A percentile compares a stretch with the other conserved stretches of the same genome.
phyloP scores from a whole-genome alignment of 2,888 invertebrate genomes.

The Drosophila rellima region DNA sequence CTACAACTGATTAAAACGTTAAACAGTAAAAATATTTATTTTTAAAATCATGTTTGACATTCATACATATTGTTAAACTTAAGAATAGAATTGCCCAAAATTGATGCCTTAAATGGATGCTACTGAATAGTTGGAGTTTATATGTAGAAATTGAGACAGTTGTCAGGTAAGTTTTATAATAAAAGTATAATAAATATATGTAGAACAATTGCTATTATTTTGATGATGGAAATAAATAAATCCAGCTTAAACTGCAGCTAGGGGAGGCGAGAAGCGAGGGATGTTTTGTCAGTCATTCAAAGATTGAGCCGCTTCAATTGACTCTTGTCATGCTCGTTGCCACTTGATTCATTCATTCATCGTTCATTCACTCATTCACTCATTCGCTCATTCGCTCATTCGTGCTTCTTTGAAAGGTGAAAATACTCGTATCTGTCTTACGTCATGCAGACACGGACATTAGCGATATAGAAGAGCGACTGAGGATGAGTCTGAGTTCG shows the following conservation, averaged over 20 bases:
- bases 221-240: not conserved
- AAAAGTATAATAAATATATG: not conserved
- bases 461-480: slow-evolving; percentile 21
- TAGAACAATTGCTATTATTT: slow-evolving; percentile 7
- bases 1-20: too few relatives aligned
- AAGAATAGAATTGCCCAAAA: too few relatives aligned
- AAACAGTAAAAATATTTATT: too few relatives aligned
- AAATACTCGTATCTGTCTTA: slow-evolving; percentile 33
- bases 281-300: slow-evolving; percentile 28
- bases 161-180: not conserved
- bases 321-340: slow-evolving; percentile 43
- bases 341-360: slow-evolving; percentile 45
- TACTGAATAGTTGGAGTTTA: too few relatives aligned
- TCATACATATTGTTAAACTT: too few relatives aligned
- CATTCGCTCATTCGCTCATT: slow-evolving; percentile 34
- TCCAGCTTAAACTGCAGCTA: slow-evolving; percentile 1
- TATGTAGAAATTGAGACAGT: too few relatives aligned
- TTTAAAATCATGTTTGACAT: too few relatives aligned
- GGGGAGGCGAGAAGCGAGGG: not conserved
- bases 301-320: slow-evolving; percentile 44
- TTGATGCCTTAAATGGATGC: too few relatives aligned
- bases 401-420: slow-evolving; percentile 19
- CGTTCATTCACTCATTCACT: slow-evolving; percentile 34
- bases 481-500: not conserved
- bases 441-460: slow-evolving; percentile 43